Conservation (phyloP, 2,888 invertebrate species). For the Colletes collaris region DNA sequence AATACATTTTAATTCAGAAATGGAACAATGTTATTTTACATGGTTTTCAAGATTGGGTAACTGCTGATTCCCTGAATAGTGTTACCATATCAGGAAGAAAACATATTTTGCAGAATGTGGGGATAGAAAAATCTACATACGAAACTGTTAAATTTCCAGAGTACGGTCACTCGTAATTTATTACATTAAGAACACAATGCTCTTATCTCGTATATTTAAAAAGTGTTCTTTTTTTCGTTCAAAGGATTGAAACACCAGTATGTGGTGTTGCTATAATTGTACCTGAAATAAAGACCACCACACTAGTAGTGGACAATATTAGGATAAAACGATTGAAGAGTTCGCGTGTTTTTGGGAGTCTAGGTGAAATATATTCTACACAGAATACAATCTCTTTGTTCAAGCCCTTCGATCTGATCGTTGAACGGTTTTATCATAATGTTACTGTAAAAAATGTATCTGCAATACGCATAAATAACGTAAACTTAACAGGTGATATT, state of each 20-base stretch:
- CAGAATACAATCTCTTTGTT: constrained; percentile 58
- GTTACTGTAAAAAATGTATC: constrained; percentile 54
- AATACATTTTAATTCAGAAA: constrained; percentile 35
- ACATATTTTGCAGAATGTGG: constrained; percentile 81
- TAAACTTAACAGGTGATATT: constrained; percentile 41
- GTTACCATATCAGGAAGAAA: constrained; percentile 84
- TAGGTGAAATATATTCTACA: constrained; percentile 49
- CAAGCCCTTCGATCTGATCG: constrained; percentile 54
- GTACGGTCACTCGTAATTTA: constrained; percentile 51
- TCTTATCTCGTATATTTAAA: background rate
- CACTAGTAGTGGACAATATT: constrained; percentile 61
- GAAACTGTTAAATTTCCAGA: constrained; percentile 61
- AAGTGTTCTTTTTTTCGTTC: constrained; percentile 10
- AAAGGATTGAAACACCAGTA: constrained; percentile 63
- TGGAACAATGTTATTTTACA: constrained; percentile 83
- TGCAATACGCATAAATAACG: constrained; percentile 2
- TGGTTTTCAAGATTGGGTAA: constrained; percentile 79
- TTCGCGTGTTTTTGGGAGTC: constrained; percentile 61
- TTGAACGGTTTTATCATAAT: constrained; percentile 57
- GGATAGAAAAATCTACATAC: constrained; percentile 57
- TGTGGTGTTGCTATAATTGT: constrained; percentile 62
- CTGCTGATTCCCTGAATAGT: constrained; percentile 79
- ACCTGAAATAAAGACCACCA: constrained; percentile 66
- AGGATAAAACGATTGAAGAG: constrained; percentile 62
- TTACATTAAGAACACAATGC: background rate